phyloP scores from a whole-genome alignment of 2,888 invertebrate species.

The Pedicia rivosa region DNA sequence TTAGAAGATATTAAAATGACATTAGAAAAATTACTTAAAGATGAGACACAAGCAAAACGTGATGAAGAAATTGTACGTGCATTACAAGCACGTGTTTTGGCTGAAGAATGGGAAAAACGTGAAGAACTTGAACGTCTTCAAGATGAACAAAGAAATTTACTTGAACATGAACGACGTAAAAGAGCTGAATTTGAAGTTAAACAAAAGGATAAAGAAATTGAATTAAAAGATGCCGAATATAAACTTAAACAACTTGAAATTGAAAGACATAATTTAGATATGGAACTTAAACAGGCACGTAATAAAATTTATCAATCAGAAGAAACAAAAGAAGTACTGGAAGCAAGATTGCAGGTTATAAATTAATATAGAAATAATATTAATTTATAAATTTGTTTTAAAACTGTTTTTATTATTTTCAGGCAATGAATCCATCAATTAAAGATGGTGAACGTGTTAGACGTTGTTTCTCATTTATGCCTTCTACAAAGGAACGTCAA shows the following conservation, averaged over 20 bases:
- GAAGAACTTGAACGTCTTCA: conserved; percentile 68
- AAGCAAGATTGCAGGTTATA: conserved; percentile 22
- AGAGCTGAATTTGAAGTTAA: conserved; percentile 55
- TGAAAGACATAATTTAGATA: conserved; percentile 51
- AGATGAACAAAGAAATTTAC: conserved; percentile 52
- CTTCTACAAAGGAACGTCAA: background rate
- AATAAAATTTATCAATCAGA: conserved; percentile 53
- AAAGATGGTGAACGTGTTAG: background rate
- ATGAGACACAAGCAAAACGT: conserved; percentile 68
- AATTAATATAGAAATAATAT: background rate
- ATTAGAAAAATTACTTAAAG: conserved; percentile 54
- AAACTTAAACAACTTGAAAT: conserved; percentile 52
- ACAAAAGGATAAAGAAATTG: conserved; percentile 53
- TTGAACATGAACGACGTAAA: conserved; percentile 60
- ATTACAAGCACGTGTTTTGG: conserved; percentile 52
- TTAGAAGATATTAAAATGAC: conserved; percentile 52
- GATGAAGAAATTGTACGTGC: conserved; percentile 69
- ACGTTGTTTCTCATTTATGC: background rate
- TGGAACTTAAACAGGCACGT: conserved; percentile 49
- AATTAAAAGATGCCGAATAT: conserved; percentile 54
- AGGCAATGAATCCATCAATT: conserved; percentile 1
- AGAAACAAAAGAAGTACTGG: conserved; percentile 40
- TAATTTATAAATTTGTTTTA: background rate
- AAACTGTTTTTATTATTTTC: background rate
- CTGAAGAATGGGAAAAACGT: conserved; percentile 71